Conservation (phyloP, 2,797 vertebrate genomes). For the Chiloscyllium punctatum region DNA sequence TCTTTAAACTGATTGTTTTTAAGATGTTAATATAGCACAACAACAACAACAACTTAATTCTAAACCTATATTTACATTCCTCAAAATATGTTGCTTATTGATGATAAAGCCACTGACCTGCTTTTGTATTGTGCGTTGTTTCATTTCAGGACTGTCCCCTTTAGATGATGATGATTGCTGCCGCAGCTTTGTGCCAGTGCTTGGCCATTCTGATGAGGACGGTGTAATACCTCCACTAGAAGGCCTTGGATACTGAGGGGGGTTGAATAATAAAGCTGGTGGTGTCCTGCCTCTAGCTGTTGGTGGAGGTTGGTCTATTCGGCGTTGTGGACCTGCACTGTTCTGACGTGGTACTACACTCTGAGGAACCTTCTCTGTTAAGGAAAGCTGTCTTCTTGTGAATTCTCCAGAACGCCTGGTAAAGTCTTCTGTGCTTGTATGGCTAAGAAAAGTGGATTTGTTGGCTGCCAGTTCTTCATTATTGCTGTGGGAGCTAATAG, state of each 20-base stretch:
- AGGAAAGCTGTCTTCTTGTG: slow-evolving; percentile 80
- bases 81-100: not conserved
- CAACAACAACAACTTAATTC: not conserved
- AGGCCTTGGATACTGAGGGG: slow-evolving; percentile 78
- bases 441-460: slow-evolving; percentile 68
- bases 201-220: slow-evolving; percentile 86
- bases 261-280: slow-evolving; percentile 68
- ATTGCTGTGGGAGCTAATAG: slow-evolving; percentile 96
- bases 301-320: slow-evolving; percentile 85
- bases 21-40: not conserved
- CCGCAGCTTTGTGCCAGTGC: slow-evolving; percentile 74
- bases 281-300: slow-evolving; percentile 80
- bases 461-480: slow-evolving; percentile 76
- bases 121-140: slow-evolving; percentile 81
- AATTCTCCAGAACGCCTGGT: slow-evolving; percentile 77
- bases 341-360: slow-evolving; percentile 81
- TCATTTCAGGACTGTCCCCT: slow-evolving; percentile 91
- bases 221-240: slow-evolving; percentile 82
- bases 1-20: not conserved
- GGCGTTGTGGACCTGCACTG: slow-evolving; percentile 83
- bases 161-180: slow-evolving; percentile 94
- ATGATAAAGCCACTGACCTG: slow-evolving; percentile 68
- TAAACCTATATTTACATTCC: not conserved
- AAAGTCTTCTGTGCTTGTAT: slow-evolving; percentile 70
- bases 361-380: slow-evolving; percentile 77